Conservation (phyloP, 2,113 vertebrate genomes). For the Microcebus jonahi region DNA sequence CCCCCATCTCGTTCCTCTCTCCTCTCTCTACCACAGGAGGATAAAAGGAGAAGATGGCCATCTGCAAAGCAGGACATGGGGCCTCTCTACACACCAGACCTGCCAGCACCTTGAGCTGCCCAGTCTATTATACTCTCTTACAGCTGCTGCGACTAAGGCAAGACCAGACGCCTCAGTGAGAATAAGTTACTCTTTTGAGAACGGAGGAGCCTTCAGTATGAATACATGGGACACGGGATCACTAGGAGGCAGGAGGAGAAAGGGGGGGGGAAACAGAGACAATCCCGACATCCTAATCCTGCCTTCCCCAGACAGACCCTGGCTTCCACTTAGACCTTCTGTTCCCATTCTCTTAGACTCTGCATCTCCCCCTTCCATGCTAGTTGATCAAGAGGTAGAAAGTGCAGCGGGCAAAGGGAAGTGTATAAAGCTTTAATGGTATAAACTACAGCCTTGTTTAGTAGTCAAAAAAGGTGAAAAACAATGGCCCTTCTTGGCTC, state of each 20-base stretch:
- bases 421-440: neutral
- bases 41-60: neutral
- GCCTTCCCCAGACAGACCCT: neutral
- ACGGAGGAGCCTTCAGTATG: neutral
- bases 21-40: neutral
- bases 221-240: neutral
- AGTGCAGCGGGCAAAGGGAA: neutral
- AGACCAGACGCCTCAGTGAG: neutral
- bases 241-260: neutral
- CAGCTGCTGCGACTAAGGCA: neutral
- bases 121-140: neutral
- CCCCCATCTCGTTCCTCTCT: neutral
- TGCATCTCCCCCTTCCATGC: neutral
- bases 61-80: neutral
- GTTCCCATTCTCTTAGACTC: neutral
- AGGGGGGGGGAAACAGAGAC: neutral
- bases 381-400: neutral
- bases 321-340: neutral
- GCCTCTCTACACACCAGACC: neutral
- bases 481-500: neutral
- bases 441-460: neutral
- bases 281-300: neutral
- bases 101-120: neutral
- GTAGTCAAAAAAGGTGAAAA: neutral
- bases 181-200: neutral